A percentile compares a stretch with the other conserved stretches of the same genome.
phyloP scores from a whole-genome alignment of 2,113 vertebrate species.

The Takifugu flavidus region DNA sequence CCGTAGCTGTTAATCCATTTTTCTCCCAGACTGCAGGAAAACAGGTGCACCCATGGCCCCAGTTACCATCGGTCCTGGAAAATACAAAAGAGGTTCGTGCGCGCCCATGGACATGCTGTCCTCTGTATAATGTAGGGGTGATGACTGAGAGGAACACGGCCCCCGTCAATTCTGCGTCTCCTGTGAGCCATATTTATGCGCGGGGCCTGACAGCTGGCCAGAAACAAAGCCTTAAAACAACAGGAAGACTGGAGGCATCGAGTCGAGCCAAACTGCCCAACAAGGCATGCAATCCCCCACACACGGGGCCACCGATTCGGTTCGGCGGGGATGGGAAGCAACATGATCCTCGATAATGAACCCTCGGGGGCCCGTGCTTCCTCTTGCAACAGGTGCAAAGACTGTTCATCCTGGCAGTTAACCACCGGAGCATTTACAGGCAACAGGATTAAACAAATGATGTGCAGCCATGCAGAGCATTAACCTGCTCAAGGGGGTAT shows the following conservation, averaged over 20 bases:
- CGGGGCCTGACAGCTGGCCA: constrained; percentile 63
- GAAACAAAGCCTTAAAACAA: constrained; percentile 75
- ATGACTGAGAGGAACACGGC: constrained; percentile 52
- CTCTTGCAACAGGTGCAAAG: constrained; percentile 80
- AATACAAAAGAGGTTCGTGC: constrained; percentile 28
- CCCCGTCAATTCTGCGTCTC: constrained; percentile 42
- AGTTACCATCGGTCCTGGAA: constrained; percentile 21
- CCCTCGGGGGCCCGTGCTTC: constrained; percentile 70
- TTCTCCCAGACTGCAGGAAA: constrained; percentile 17
- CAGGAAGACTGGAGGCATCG: constrained; percentile 62
- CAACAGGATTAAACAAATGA: constrained; percentile 64
- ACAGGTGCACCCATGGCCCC: constrained; percentile 34
- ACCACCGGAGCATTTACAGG: constrained; percentile 66
- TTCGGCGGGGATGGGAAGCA: constrained; percentile 64
- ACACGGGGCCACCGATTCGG: constrained; percentile 49
- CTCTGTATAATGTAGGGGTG: constrained; percentile 48
- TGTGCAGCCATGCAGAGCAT: constrained; percentile 40
- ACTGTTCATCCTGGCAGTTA: constrained; percentile 65
- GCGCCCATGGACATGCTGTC: constrained; percentile 28
- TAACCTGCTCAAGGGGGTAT: constrained; percentile 19
- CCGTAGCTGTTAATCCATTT: constrained; percentile 9
- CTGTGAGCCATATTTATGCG: constrained; percentile 58
- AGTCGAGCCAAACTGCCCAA: constrained; percentile 62
- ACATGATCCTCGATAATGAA: constrained; percentile 78
- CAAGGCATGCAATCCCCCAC: constrained; percentile 53